Base-by-base conservation (phyloP, 2,797 vertebrate species). In the Schizothorax lantsangensis region DNA sequence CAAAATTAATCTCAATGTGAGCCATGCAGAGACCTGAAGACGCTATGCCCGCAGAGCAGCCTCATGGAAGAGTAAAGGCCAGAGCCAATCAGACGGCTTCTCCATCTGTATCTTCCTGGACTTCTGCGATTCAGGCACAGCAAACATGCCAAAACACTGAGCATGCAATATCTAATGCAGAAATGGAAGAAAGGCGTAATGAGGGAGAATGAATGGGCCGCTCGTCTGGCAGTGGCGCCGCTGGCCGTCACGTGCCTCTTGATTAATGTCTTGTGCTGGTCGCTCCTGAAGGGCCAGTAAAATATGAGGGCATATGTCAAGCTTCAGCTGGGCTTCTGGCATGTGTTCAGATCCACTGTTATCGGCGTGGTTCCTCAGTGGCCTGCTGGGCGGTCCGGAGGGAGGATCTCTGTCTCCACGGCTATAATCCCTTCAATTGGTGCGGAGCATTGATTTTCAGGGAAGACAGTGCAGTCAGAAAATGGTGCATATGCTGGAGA, bases 231-330 rank as follows among this genome's bases (percentile, higher is more conserved):
- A 89, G 84, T 80, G 90, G 91, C 93, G 88, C 91, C 92, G 87
- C 89, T 90, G 85, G 90, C 90, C 92, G 91, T 92, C 92, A 89
- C 88, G 90, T 84, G 68, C 78, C 83, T 79, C 92, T 91, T 94
- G 94, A 95, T 95, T 94, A 94, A 95, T 94, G 92, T 92, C 88
- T 90, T 92, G 92, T 89, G 88, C 90, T 91, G 92, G 88, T 88
- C 89, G 88, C 93, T 94, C 92, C 94, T 95, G 93, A 94, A 93
- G 91, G 92, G 90, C 90, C 94, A 92, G 93, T 95, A 93, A 94
- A 94, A 94, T 94, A 95, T 94, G 92, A 95, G 93, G 93, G 92
- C 91, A 93, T 92, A 94, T 92, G 93, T 95, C 92, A 93, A 91
- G 84, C 91, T 87, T 93, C 92, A 92, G 93, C 92, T 89, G 84